Percentiles rank a stretch among this genome's conserved stretches.
phyloP scores from a whole-genome alignment of 2,113 vertebrate genomes.

The Taurulus bubalis region DNA sequence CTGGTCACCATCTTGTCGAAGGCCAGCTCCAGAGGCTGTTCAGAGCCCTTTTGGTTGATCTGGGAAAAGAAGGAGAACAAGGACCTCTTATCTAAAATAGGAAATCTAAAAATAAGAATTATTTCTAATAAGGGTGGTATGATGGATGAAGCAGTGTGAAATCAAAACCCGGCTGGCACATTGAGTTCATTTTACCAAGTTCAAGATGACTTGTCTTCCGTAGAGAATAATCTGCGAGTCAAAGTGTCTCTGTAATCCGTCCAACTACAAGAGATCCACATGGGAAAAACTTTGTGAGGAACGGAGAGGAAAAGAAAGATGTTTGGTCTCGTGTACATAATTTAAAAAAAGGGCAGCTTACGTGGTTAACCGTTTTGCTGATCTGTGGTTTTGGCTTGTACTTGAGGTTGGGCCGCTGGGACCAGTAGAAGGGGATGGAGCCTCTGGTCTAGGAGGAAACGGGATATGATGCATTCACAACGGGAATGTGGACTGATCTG shows the following conservation, averaged over 20 bases:
- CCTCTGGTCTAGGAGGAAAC: slow-evolving; percentile 89
- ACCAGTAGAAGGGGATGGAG: slow-evolving; percentile 97
- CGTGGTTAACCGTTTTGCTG: slow-evolving; percentile 93
- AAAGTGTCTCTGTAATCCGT: slow-evolving; percentile 97
- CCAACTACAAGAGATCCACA: slow-evolving; percentile 84
- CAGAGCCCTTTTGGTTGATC: slow-evolving; percentile 97
- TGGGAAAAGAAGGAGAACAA: slow-evolving; percentile 51
- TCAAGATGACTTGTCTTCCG: slow-evolving; percentile 93
- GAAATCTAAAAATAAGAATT: background rate
- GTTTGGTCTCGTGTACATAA: background rate
- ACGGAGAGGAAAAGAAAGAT: background rate
- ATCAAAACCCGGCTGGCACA: background rate
- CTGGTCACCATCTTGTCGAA: slow-evolving; percentile 91
- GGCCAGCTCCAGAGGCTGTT: slow-evolving; percentile 91
- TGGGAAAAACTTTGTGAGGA: background rate
- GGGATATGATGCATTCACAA: background rate
- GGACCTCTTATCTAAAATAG: too few species aligned
- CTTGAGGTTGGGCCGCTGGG: slow-evolving; percentile 96
- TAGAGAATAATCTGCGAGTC: slow-evolving; percentile 95
- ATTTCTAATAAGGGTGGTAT: background rate
- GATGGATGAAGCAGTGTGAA: background rate
- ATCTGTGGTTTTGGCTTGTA: slow-evolving; percentile 97
- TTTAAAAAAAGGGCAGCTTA: slow-evolving; percentile 79
- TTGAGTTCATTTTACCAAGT: slow-evolving; percentile 84
- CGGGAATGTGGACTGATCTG: too few species aligned